Conservation (phyloP, 2,113 vertebrate genomes). For the Pseudorhombus dupliciocellatus region DNA sequence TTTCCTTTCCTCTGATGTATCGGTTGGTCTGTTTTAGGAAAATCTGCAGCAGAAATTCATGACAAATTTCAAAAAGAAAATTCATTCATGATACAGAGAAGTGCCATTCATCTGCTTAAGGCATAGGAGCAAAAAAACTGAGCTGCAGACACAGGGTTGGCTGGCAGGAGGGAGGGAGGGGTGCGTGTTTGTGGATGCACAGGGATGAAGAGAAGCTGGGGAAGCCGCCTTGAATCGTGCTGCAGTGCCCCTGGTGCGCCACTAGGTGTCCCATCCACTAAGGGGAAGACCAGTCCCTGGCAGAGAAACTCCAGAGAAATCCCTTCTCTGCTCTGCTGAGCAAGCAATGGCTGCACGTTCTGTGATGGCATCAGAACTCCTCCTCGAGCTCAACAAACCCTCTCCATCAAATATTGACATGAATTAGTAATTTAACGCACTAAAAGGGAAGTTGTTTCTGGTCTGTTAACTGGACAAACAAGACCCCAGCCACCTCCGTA, state of each 20-base stretch:
- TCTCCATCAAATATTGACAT: not conserved
- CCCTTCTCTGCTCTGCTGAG: slow-evolving; percentile 12
- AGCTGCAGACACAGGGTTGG: slow-evolving; percentile 8
- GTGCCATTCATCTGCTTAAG: not conserved
- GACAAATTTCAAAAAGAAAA: not conserved
- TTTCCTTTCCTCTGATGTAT: not conserved
- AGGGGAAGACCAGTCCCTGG: slow-evolving; percentile 37
- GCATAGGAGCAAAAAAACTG: not conserved
- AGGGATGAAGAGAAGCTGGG: slow-evolving; percentile 35
- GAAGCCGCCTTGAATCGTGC: slow-evolving; percentile 31
- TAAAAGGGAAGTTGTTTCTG: not conserved
- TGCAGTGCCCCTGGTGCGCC: slow-evolving; percentile 53
- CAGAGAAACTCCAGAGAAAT: slow-evolving; percentile 57
- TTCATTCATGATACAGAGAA: not conserved
- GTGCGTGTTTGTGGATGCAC: slow-evolving; percentile 8
- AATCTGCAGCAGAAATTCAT: not conserved
- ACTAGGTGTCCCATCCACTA: slow-evolving; percentile 64
- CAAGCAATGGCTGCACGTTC: slow-evolving; percentile 20
- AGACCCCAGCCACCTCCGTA: not conserved
- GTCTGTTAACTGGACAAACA: not conserved
- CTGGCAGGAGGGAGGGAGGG: slow-evolving; percentile 1
- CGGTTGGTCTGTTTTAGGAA: not conserved
- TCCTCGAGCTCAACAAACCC: too few species aligned
- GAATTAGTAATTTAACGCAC: not conserved
- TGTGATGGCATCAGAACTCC: not conserved